These are phyloP conservation scores for Griposia aprilina DNA, from an alignment of 2,888 invertebrate genomes.

Conservation along the genomic window DNA sequence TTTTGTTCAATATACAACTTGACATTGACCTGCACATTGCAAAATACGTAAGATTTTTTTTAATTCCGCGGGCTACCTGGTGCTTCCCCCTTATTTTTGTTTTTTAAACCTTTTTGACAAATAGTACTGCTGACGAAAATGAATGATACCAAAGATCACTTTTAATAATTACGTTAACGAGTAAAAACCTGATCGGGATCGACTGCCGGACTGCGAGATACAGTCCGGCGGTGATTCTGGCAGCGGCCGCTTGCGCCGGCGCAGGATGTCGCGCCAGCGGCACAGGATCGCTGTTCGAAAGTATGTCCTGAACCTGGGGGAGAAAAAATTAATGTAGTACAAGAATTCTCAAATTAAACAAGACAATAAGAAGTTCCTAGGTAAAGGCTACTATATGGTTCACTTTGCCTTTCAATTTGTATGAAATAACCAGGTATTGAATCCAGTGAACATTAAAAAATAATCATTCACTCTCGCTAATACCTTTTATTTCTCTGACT, in stretches of 20 bases:
- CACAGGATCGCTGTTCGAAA: conserved; percentile 92
- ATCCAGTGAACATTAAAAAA: not conserved
- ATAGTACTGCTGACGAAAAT: conserved; percentile 37
- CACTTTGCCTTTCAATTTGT: not conserved
- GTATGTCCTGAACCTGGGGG: conserved; percentile 92
- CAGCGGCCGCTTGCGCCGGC: conserved; percentile 82
- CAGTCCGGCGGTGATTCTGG: conserved; percentile 89
- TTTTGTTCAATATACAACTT: too few relatives aligned
- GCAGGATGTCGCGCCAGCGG: conserved; percentile 88
- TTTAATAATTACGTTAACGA: conserved; percentile 91
- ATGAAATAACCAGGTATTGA: not conserved
- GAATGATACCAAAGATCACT: conserved; percentile 82
- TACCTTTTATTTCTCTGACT: too few relatives aligned
- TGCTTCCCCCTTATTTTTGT: too few relatives aligned
- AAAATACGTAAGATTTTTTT: too few relatives aligned
- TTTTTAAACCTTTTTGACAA: conserved; percentile 1
- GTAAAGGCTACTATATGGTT: not conserved
- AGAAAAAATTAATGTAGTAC: not conserved
- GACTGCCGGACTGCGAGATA: conserved; percentile 90
- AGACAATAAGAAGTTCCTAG: not conserved
- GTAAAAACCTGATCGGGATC: conserved; percentile 91
- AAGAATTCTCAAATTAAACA: too few relatives aligned
- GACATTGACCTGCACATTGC: too few relatives aligned
- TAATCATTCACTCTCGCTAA: not conserved
- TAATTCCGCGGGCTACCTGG: too few relatives aligned